A percentile compares a stretch with the other conserved stretches of the same genome.
Evolutionary conservation across 2,888 invertebrate species (phyloP).

Genomic region (Leptura quadrifasciata): DNA sequence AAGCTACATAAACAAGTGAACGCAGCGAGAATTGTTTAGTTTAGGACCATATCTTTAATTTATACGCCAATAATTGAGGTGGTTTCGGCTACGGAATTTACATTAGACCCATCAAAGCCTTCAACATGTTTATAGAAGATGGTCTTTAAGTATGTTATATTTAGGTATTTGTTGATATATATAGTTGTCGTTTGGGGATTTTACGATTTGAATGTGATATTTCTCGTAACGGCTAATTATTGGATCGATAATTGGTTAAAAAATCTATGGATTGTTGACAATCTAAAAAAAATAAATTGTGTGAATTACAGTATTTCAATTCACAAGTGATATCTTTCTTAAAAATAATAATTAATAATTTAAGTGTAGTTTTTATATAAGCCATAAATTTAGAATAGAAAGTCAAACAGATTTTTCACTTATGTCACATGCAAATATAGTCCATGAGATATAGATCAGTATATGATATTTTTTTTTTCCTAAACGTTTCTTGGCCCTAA

Average conservation of each 20-base stretch:
- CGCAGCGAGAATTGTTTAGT: conserved; percentile 55
- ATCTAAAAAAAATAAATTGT: neutral
- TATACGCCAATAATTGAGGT: conserved; percentile 57
- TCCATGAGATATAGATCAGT: too few species aligned
- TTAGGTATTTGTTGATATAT: conserved; percentile 38
- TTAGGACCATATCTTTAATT: conserved; percentile 59
- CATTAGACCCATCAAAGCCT: conserved; percentile 40
- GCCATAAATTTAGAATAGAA: too few species aligned
- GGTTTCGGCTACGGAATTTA: conserved; percentile 49
- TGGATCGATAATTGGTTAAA: neutral
- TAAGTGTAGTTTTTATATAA: too few species aligned
- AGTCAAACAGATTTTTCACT: too few species aligned
- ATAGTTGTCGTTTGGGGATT: conserved; percentile 36
- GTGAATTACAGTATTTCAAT: neutral
- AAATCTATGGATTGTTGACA: conserved; percentile 1
- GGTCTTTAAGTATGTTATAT: conserved; percentile 32
- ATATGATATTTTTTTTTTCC: too few species aligned
- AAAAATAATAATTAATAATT: too few species aligned
- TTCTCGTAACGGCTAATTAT: conserved; percentile 4
- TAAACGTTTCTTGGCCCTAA: too few species aligned
- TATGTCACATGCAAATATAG: too few species aligned
- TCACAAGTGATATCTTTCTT: neutral
- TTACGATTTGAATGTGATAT: conserved; percentile 18
- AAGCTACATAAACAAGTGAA: conserved; percentile 56
- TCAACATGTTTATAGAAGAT: conserved; percentile 40